Conservation (phyloP, 2,888 invertebrate genomes). For the Drymonia ruficornis region DNA sequence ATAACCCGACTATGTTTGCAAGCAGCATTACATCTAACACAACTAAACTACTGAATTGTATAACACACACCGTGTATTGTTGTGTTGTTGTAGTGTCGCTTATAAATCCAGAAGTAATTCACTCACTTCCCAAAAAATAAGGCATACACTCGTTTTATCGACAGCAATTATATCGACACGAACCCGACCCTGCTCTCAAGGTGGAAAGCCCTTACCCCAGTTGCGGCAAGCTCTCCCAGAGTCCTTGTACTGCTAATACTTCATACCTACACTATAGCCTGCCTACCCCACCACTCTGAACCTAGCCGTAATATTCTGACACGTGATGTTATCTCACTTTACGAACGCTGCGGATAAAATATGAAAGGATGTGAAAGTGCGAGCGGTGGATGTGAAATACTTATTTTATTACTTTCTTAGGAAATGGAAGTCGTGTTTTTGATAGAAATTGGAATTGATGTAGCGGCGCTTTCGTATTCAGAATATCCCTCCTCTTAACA, state of each 20-base stretch:
- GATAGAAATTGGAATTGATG: no score
- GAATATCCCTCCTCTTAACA: no score
- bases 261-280: constrained; percentile 32
- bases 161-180: constrained; percentile 26
- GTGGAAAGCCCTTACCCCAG: constrained; percentile 73
- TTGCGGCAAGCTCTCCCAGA: constrained; percentile 52
- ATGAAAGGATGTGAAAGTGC: constrained; percentile 1
- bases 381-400: neutral
- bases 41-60: no score
- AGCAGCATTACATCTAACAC: no score
- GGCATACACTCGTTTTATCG: constrained; percentile 15
- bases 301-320: neutral
- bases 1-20: no score
- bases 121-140: no score
- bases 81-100: no score
- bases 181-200: constrained; percentile 48
- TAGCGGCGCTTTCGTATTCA: no score
- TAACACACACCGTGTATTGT: no score
- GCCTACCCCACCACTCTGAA: constrained; percentile 2
- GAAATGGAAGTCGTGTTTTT: neutral
- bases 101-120: no score
- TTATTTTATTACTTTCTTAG: neutral
- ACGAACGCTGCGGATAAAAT: neutral
- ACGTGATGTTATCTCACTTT: neutral
- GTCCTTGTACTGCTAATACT: constrained; percentile 32